A percentile compares a stretch with the other conserved stretches of the same genome.
Conservation (phyloP, 2,113 vertebrate species). For the Tetrao urogallus region DNA sequence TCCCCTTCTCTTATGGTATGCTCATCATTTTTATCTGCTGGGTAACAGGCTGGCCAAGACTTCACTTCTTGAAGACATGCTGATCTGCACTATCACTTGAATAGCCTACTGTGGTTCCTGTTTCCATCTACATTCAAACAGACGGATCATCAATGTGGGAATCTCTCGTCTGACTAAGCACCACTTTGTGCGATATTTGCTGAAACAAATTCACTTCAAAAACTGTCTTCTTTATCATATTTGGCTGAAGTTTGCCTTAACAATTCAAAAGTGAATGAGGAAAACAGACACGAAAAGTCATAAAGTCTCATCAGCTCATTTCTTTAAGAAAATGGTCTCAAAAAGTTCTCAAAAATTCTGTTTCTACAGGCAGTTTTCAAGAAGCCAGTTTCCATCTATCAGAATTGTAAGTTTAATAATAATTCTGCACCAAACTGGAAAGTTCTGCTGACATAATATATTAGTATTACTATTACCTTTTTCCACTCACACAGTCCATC, state of each 20-base stretch:
- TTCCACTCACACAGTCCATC: background rate
- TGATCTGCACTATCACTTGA: background rate
- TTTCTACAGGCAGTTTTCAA: background rate
- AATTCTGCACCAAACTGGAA: background rate
- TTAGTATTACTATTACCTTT: background rate
- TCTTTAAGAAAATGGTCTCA: background rate
- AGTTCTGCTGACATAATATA: background rate
- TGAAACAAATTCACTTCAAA: background rate
- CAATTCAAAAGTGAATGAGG: background rate
- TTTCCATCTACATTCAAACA: background rate
- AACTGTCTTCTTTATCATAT: background rate
- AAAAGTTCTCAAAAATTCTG: background rate
- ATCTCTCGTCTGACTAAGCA: background rate
- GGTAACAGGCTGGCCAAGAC: background rate
- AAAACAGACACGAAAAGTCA: background rate
- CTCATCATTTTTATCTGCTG: background rate
- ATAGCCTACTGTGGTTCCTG: background rate
- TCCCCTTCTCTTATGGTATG: background rate
- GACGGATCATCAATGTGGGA: background rate
- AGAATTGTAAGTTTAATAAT: background rate
- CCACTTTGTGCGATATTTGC: fast-evolving
- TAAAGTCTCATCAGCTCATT: background rate
- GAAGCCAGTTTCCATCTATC: background rate
- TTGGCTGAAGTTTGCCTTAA: background rate
- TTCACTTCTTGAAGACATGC: background rate